Base-by-base conservation (phyloP, 2,888 invertebrate species). In the Pantelozetes paolii region DNA sequence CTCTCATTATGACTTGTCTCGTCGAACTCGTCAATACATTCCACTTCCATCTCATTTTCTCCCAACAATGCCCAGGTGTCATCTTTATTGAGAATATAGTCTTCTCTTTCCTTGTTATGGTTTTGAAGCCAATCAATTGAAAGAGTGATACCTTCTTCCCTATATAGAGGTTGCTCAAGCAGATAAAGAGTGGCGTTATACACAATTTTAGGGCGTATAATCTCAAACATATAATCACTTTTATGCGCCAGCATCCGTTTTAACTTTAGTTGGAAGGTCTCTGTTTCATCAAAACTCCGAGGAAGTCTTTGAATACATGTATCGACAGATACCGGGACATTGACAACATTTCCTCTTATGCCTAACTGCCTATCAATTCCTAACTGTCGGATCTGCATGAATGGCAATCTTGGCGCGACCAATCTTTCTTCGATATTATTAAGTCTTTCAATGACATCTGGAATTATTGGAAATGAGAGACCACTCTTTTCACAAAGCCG, bases 351-450 rank as follows among this genome's bases (percentile, higher is more conserved):
- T 15, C 54, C 45, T 15, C 15, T 45, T 2, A 45, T 13, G 11
- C 45, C 45, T 2, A 13, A 45, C 45, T 45, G 45, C 15, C 15
- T 45, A 18, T 15, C 45, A 15, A 45, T 15, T 6, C 45, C 11
- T 2, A 45, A 2, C 15, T 9, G 11, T 15, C 8, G 8, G 45
- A 82, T 80, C 77, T 81, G 80, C 80, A 81, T 81, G 71, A 82
- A 82, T 50, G 80, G 79, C 42, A 82, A 76, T 42, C 79, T 78
- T 15, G 80, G 80, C 9, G 81, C 76, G 18, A 81, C 78, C 76
- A 82, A 77, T 70, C 82, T 74, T 77, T 82, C 81, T 79, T 82
- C 81, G 6, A 81, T 5, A 15, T 54, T 13, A n/a, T 2, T 20
- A 2, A 54, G 54, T 23, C 26, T 13, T 15, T 2, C 9, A 2